A percentile compares a stretch with the other conserved stretches of the same genome.
These are phyloP conservation scores for Glomeris maerens DNA, from an alignment of 1,140 invertebrate species.

Conservation along the genomic window DNA sequence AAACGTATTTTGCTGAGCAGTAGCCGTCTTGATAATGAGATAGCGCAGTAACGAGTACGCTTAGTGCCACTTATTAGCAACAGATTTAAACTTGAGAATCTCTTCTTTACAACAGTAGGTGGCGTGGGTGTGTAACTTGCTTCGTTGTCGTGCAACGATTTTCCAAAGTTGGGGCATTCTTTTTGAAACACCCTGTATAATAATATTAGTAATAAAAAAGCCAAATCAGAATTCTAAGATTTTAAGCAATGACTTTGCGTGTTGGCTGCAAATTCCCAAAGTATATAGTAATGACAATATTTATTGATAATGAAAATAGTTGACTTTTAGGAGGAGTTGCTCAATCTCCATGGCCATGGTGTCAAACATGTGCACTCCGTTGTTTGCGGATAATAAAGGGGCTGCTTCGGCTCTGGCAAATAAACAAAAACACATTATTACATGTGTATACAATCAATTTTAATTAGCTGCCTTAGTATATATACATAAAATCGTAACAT, in stretches of 20 bases:
- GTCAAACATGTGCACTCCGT: conserved; percentile 77
- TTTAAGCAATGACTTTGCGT: not conserved
- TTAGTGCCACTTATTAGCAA: not conserved
- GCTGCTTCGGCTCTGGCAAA: conserved; percentile 44
- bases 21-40: too few relatives aligned
- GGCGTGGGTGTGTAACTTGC: too few relatives aligned
- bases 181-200: too few relatives aligned
- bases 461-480: conserved; percentile 2
- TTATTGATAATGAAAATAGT: too few relatives aligned
- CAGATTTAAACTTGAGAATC: too few relatives aligned
- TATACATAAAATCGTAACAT: not conserved
- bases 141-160: not conserved
- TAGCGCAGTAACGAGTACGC: too few relatives aligned
- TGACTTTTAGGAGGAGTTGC: conserved; percentile 68
- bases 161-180: too few relatives aligned
- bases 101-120: too few relatives aligned
- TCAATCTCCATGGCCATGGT: conserved; percentile 83
- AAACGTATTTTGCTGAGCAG: too few relatives aligned
- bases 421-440: conserved; percentile 12
- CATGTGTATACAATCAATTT: not conserved
- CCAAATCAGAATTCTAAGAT: not conserved
- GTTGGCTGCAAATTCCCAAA: conserved; percentile 21
- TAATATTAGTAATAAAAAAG: not conserved
- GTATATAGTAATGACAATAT: too few relatives aligned
- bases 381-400: conserved; percentile 52